Conservation (phyloP, 1,140 invertebrate genomes). For the Aphelenchoides avenae region DNA sequence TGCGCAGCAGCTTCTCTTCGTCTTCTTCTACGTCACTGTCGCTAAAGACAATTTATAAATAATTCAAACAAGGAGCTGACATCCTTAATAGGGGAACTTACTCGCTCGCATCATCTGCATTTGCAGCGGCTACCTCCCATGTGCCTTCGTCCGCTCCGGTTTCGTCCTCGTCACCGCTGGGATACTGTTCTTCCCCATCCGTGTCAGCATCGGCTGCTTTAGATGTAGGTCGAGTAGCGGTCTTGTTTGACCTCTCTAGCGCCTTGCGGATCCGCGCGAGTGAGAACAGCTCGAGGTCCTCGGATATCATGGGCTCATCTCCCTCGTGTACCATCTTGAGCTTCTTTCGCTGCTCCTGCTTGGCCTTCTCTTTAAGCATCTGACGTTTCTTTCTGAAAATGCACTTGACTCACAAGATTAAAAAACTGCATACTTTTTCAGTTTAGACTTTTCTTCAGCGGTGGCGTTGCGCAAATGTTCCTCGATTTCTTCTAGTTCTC, state of each 20-base stretch:
- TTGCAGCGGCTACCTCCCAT: neutral
- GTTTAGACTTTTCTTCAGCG: slow-evolving; percentile 44
- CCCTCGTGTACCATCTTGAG: slow-evolving; percentile 90
- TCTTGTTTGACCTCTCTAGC: slow-evolving; percentile 6
- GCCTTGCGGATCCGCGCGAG: slow-evolving; percentile 60
- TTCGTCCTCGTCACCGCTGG: neutral
- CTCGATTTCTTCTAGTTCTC: slow-evolving; percentile 60
- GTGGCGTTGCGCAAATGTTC: slow-evolving; percentile 48
- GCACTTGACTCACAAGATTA: too few relatives aligned
- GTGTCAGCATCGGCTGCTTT: too few relatives aligned
- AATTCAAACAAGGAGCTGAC: slow-evolving; percentile 5
- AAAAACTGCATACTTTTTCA: slow-evolving; percentile 47
- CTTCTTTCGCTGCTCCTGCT: slow-evolving; percentile 81
- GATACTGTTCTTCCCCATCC: too few relatives aligned
- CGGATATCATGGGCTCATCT: slow-evolving; percentile 66
- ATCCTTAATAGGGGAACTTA: neutral
- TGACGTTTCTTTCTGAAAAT: slow-evolving; percentile 78
- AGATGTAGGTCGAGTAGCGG: too few relatives aligned
- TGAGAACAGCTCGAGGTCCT: slow-evolving; percentile 62
- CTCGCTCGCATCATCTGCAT: neutral
- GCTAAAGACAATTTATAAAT: slow-evolving; percentile 6
- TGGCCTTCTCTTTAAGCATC: slow-evolving; percentile 75
- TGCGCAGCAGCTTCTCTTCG: slow-evolving; percentile 35
- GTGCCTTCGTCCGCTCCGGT: slow-evolving; percentile 4
- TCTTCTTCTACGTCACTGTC: slow-evolving; percentile 20